Evolutionary conservation across 2,797 vertebrate species (phyloP).

Genomic region (Thripadectes ignobilis): DNA sequence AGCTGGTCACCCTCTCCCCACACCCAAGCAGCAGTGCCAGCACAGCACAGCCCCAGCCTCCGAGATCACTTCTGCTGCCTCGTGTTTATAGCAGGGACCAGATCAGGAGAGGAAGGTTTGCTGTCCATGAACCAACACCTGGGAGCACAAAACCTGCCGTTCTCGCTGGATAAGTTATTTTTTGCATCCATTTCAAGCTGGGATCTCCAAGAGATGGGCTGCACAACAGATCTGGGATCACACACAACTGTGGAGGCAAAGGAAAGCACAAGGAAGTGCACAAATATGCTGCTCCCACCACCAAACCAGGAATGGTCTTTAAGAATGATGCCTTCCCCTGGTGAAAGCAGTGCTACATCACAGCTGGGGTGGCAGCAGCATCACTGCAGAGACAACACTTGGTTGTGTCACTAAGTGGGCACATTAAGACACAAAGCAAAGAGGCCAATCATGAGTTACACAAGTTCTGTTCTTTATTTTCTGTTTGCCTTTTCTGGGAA

Average conservation of each 20-base stretch:
- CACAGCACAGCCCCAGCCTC: accelerated
- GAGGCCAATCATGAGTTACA: neutral
- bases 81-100: neutral
- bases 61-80: neutral
- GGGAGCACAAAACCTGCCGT: neutral
- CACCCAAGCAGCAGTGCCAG: neutral
- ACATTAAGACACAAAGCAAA: neutral
- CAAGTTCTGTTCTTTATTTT: slow-evolving; percentile 50
- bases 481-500: neutral
- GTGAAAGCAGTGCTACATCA: accelerated
- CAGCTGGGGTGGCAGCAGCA: neutral
- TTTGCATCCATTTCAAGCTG: neutral
- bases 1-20: neutral
- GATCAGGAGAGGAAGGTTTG: neutral
- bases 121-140: neutral
- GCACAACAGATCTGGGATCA: neutral
- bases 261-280: neutral
- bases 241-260: accelerated
- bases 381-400: accelerated
- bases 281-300: neutral
- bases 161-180: neutral
- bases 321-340: neutral
- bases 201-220: neutral
- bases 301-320: neutral
- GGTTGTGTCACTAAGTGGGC: neutral